Percentiles rank a stretch among this genome's conserved stretches.
Conservation (phyloP, 1,140 invertebrate genomes). For the Laupala kohalensis region DNA sequence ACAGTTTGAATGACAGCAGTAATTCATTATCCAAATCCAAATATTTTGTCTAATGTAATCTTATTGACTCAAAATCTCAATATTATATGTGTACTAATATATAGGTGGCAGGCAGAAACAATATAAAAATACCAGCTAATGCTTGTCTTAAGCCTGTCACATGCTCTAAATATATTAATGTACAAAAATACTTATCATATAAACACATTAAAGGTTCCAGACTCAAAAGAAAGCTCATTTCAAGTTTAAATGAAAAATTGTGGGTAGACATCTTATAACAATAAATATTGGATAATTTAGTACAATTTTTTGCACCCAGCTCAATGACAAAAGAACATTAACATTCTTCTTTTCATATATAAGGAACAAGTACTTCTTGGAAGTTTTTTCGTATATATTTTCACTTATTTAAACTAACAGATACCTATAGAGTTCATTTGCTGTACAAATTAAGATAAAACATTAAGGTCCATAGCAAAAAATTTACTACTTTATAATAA, state of each 20-base stretch:
- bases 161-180: constrained; percentile 7
- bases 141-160: neutral
- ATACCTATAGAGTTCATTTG: too few species aligned
- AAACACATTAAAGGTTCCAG: constrained; percentile 3
- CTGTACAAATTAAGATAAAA: too few species aligned
- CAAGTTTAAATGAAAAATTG: neutral
- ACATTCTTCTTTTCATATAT: too few species aligned
- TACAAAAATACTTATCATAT: constrained; percentile 7
- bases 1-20: too few species aligned
- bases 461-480: too few species aligned
- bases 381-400: too few species aligned
- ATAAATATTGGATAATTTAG: too few species aligned
- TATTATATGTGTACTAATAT: constrained; percentile 3
- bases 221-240: constrained; percentile 2
- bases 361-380: too few species aligned
- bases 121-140: neutral
- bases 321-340: too few species aligned
- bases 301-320: too few species aligned
- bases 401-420: too few species aligned
- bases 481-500: too few species aligned
- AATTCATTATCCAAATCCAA: neutral
- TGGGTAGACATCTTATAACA: neutral
- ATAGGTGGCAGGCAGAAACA: neutral
- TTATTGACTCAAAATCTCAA: neutral
- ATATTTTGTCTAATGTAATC: neutral